Conservation (phyloP, 2,797 vertebrate genomes). For the Heteromormyrus szaboi region DNA sequence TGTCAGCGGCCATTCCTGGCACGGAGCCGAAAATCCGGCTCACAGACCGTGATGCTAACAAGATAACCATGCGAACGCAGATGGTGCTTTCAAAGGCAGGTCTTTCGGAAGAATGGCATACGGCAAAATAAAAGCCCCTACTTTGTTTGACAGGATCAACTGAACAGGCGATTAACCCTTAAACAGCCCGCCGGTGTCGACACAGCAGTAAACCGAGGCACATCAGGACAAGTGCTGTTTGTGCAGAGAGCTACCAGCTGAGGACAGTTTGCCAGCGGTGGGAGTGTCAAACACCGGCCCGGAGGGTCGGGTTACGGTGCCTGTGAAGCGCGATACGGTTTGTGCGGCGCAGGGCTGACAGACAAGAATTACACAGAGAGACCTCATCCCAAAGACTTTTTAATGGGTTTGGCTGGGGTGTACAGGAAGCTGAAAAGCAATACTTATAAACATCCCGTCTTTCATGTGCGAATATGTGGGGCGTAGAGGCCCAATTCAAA, state of each 20-base stretch:
- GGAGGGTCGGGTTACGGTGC: neutral
- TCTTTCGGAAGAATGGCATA: neutral
- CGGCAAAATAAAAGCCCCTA: neutral
- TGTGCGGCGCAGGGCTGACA: neutral
- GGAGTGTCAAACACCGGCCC: neutral
- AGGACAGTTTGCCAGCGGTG: neutral
- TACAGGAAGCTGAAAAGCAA: neutral
- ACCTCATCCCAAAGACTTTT: neutral
- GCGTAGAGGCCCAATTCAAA: neutral
- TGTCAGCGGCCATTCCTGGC: neutral
- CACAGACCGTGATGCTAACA: neutral
- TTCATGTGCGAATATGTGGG: neutral
- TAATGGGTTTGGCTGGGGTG: neutral
- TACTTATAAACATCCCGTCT: neutral
- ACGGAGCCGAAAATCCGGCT: neutral
- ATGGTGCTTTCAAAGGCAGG: neutral
- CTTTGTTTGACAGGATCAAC: neutral
- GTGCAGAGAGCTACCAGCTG: neutral
- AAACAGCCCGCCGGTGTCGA: neutral
- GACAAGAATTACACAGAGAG: neutral
- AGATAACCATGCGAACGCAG: neutral
- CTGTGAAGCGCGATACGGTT: neutral
- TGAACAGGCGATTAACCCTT: neutral
- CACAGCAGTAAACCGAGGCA: neutral
- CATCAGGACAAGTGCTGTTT: neutral